Evolutionary conservation across 2,113 vertebrate genomes (phyloP).

Genomic region (Psittacara wagleri): DNA sequence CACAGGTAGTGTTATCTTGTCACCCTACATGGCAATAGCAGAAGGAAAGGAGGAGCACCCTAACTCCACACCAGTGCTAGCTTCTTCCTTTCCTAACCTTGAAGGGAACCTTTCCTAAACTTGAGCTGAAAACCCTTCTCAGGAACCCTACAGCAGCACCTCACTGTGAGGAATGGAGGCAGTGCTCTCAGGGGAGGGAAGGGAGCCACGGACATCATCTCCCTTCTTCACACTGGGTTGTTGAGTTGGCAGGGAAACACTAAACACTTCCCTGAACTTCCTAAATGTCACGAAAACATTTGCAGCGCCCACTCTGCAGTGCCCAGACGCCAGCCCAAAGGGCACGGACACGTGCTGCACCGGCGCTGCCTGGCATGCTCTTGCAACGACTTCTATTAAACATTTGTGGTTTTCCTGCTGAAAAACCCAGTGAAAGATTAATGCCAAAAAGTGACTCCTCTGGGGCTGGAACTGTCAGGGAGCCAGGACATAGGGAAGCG

Average conservation of each 20-base stretch:
- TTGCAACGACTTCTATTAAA: not conserved
- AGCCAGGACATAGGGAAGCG: conserved; percentile 21
- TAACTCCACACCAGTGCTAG: not conserved
- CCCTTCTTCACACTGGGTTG: not conserved
- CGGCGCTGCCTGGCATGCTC: not conserved
- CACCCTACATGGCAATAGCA: not conserved
- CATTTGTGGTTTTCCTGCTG: conserved; percentile 45
- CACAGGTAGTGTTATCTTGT: fast-evolving
- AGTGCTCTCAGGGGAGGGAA: not conserved
- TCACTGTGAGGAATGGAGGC: fast-evolving
- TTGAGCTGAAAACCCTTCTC: not conserved
- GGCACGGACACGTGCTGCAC: not conserved
- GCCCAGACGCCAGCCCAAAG: not conserved
- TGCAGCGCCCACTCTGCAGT: not conserved
- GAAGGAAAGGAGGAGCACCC: not conserved
- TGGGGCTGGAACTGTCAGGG: conserved; percentile 36
- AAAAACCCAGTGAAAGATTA: conserved; percentile 25
- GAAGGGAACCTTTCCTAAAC: not conserved
- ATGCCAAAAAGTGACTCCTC: conserved; percentile 39
- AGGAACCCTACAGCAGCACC: fast-evolving
- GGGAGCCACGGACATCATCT: not conserved
- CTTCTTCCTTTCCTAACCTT: not conserved
- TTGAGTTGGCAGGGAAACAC: not conserved
- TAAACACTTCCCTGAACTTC: conserved; percentile 1
- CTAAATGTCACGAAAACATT: conserved; percentile 52